Conservation (phyloP, 2,888 invertebrate species). For the Drosophila niveifrons region DNA sequence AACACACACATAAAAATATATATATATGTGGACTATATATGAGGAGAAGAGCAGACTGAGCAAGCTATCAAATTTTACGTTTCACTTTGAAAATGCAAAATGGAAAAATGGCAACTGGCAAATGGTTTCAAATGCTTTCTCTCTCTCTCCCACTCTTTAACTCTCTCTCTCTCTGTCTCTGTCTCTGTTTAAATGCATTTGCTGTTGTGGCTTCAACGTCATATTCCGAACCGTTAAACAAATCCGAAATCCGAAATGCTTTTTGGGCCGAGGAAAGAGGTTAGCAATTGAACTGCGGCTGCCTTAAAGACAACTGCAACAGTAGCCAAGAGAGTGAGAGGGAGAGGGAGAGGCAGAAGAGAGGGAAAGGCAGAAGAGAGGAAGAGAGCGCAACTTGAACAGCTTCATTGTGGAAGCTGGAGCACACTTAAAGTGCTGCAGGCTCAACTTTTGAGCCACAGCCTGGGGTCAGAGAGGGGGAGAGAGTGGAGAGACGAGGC, state of each 20-base stretch:
- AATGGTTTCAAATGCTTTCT: slow-evolving; percentile 59
- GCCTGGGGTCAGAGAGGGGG: neutral
- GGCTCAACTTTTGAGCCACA: slow-evolving; percentile 16
- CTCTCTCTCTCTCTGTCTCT: slow-evolving; percentile 21
- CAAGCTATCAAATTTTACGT: slow-evolving; percentile 43
- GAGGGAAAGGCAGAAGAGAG: no score
- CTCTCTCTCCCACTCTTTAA: slow-evolving; percentile 12
- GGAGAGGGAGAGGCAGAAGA: no score
- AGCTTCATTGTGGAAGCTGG: slow-evolving; percentile 36
- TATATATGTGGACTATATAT: no score
- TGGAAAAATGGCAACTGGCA: slow-evolving; percentile 52
- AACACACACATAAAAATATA: no score
- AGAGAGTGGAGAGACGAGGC: neutral
- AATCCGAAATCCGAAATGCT: slow-evolving; percentile 47
- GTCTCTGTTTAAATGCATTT: no score
- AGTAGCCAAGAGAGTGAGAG: neutral
- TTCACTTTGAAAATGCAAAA: slow-evolving; percentile 59
- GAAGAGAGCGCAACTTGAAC: slow-evolving; percentile 28
- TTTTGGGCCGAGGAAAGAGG: slow-evolving; percentile 17
- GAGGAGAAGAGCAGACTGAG: no score
- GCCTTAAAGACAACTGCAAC: slow-evolving; percentile 42
- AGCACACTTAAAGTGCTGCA: slow-evolving; percentile 49
- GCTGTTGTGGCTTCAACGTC: slow-evolving; percentile 33
- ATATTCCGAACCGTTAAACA: slow-evolving; percentile 58
- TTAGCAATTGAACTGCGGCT: slow-evolving; percentile 58